Evolutionary conservation across 2,888 invertebrate genomes (phyloP).

Genomic region (Macaria liturata): DNA sequence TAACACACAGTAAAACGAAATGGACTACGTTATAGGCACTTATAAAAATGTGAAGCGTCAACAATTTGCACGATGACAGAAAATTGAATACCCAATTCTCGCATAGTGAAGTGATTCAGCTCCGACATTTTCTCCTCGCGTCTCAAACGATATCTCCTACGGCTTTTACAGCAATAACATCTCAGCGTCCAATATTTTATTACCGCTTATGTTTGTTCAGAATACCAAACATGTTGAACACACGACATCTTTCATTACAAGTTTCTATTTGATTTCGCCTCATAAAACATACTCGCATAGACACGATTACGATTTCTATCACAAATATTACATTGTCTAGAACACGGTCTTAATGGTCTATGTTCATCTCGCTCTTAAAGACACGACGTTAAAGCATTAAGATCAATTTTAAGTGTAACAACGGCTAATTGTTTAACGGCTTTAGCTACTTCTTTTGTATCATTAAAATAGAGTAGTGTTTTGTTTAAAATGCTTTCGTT

Average conservation of each 20-base stretch:
- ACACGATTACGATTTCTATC: slow-evolving; percentile 79
- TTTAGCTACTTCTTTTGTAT: slow-evolving; percentile 43
- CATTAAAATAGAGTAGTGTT: slow-evolving; percentile 48
- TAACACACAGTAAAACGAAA: no score
- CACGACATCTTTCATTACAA: slow-evolving; percentile 79
- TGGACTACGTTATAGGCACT: no score
- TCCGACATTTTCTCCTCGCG: slow-evolving; percentile 57
- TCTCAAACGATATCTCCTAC: slow-evolving; percentile 57
- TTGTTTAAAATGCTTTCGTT: slow-evolving; percentile 44
- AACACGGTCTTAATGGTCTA: slow-evolving; percentile 22
- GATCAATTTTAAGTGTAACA: slow-evolving; percentile 44
- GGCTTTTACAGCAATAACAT: slow-evolving; percentile 53
- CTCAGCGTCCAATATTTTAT: slow-evolving; percentile 77
- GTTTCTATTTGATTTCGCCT: slow-evolving; percentile 82
- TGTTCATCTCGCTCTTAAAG: slow-evolving; percentile 31
- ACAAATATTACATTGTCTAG: slow-evolving; percentile 73
- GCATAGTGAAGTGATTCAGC: slow-evolving; percentile 34
- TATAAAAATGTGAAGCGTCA: no score
- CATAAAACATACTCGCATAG: slow-evolving; percentile 74
- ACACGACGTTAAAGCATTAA: slow-evolving; percentile 18
- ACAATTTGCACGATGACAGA: slow-evolving; percentile 10
- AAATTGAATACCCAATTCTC: slow-evolving; percentile 25
- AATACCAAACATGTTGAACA: slow-evolving; percentile 71
- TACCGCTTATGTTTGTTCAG: slow-evolving; percentile 70
- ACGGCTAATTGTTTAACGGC: slow-evolving; percentile 38